These are phyloP conservation scores for Euplagia quadripunctaria DNA, from an alignment of 2,888 invertebrate genomes.

Conservation along the genomic window DNA sequence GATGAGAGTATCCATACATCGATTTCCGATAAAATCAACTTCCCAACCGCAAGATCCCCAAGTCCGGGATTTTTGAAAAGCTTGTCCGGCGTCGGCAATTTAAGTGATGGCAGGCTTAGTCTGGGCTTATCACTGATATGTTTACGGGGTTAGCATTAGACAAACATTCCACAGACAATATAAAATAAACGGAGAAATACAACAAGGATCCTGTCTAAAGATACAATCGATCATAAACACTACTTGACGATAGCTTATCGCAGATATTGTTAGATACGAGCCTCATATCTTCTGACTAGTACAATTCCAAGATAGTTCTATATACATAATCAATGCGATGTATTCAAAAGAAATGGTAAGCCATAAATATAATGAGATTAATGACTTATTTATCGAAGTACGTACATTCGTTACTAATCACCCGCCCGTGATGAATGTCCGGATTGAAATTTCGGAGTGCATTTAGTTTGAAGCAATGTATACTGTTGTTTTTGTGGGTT, in stretches of 20 bases:
- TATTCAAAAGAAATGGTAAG: constrained; percentile 79
- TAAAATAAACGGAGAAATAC: background rate
- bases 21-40: too few species aligned
- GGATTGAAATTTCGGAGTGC: constrained; percentile 15
- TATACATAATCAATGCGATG: constrained; percentile 57
- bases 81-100: too few species aligned
- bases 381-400: constrained; percentile 29
- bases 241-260: constrained; percentile 30
- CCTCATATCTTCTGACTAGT: constrained; percentile 22
- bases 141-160: background rate
- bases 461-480: constrained; percentile 35
- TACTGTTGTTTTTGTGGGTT: constrained; percentile 28
- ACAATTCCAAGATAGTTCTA: constrained; percentile 60
- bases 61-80: too few species aligned
- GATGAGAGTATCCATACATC: too few species aligned
- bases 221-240: constrained; percentile 36
- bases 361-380: constrained; percentile 66
- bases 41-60: too few species aligned
- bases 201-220: constrained; percentile 32
- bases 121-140: background rate
- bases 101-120: too few species aligned
- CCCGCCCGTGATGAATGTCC: constrained; percentile 33
- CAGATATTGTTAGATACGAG: constrained; percentile 19
- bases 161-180: background rate
- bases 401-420: constrained; percentile 37